Conservation (phyloP, 2,113 vertebrate genomes). For the Rhea pennata region DNA sequence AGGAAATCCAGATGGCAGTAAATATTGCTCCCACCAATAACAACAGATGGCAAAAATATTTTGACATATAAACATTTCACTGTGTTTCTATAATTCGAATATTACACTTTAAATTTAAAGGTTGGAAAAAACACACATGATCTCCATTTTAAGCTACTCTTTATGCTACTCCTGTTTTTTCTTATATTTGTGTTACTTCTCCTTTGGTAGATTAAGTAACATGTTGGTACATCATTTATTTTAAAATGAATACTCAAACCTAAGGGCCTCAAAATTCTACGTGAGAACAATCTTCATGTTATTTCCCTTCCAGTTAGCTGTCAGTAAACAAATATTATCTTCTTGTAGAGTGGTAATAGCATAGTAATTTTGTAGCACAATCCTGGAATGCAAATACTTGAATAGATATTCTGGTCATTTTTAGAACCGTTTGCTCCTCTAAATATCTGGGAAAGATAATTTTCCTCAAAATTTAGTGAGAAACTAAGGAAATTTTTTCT, state of each 20-base stretch:
- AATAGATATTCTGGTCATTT: background rate
- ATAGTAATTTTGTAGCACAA: background rate
- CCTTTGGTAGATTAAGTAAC: background rate
- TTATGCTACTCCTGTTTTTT: background rate
- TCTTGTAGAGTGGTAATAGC: background rate
- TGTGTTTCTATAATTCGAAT: background rate
- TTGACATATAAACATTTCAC: slow-evolving; percentile 16
- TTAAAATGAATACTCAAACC: background rate
- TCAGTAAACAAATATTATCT: background rate
- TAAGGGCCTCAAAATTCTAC: background rate
- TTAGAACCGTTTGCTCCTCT: background rate
- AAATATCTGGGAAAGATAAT: background rate
- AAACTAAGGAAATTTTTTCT: background rate
- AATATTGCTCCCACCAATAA: slow-evolving; percentile 49
- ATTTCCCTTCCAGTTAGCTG: background rate
- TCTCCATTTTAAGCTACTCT: background rate
- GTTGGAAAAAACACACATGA: background rate
- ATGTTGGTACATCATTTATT: background rate
- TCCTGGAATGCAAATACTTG: background rate
- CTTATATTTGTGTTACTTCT: background rate
- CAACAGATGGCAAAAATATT: slow-evolving; percentile 41
- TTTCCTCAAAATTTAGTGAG: background rate
- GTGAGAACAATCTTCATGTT: background rate
- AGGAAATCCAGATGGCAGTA: slow-evolving; percentile 56
- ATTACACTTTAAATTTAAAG: background rate